Evolutionary conservation across 2,113 vertebrate species (phyloP).

Genomic region (Emydocephalus ijimae): DNA sequence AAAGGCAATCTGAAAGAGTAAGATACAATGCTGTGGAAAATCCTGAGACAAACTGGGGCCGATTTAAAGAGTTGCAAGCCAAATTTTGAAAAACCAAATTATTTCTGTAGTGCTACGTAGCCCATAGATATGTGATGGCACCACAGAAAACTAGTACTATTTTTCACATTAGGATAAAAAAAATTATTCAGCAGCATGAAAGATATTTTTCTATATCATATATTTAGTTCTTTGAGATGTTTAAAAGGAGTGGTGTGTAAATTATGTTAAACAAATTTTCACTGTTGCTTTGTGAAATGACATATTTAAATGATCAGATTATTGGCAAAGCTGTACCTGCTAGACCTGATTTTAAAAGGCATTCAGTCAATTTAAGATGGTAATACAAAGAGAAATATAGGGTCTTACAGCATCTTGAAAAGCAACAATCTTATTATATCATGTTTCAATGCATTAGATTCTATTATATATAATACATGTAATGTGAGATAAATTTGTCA

Average conservation of each 20-base stretch:
- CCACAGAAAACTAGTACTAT: not conserved
- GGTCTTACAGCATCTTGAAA: not conserved
- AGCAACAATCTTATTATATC: not conserved
- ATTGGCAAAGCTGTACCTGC: not conserved
- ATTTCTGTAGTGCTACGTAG: not conserved
- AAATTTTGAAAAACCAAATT: not conserved
- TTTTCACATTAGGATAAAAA: not conserved
- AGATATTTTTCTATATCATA: not conserved
- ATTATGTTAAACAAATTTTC: not conserved
- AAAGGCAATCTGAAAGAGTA: not conserved
- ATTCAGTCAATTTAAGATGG: not conserved
- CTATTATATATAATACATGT: not conserved
- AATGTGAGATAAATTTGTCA: not conserved
- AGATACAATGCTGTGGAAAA: not conserved
- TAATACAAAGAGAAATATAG: not conserved
- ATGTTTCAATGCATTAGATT: not conserved
- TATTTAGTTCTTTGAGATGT: not conserved
- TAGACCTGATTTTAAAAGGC: not conserved
- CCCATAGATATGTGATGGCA: not conserved
- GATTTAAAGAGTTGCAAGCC: not conserved
- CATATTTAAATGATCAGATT: not conserved
- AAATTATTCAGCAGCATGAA: not conserved
- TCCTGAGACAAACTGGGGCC: not conserved
- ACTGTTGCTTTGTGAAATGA: not conserved
- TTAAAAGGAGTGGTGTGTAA: not conserved